These are phyloP conservation scores for Polyergus mexicanus DNA, from an alignment of 1,140 invertebrate species.

Conservation along the genomic window DNA sequence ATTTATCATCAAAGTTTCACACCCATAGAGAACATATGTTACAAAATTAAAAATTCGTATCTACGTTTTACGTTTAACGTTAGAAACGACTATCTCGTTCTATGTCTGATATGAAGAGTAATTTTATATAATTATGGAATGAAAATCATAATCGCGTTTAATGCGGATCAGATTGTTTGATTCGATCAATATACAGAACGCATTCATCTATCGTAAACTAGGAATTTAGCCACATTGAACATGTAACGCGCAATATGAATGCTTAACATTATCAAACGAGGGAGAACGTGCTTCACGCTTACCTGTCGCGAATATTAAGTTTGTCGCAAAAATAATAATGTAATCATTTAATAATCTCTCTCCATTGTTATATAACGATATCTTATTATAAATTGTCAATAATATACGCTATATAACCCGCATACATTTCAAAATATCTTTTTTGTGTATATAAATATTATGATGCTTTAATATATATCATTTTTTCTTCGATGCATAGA, in stretches of 20 bases:
- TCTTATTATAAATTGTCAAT: background rate
- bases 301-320: background rate
- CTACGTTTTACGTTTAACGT: background rate
- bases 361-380: background rate
- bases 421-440: background rate
- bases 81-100: background rate
- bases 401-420: background rate
- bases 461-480: background rate
- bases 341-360: constrained; percentile 5
- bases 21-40: background rate
- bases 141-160: constrained; percentile 47
- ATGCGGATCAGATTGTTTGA: constrained; percentile 49
- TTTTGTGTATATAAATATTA: background rate
- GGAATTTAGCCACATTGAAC: constrained; percentile 48
- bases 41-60: background rate
- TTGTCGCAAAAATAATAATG: constrained; percentile 6
- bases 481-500: no score
- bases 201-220: constrained; percentile 26
- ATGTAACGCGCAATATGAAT: constrained; percentile 22
- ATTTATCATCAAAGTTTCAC: background rate
- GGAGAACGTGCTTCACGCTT: background rate
- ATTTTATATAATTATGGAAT: constrained; percentile 27
- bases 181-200: constrained; percentile 33
- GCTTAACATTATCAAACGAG: constrained; percentile 21
- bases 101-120: constrained; percentile 24